Evolutionary conservation across 2,113 vertebrate species (phyloP).

Genomic region (Sialia sialis): DNA sequence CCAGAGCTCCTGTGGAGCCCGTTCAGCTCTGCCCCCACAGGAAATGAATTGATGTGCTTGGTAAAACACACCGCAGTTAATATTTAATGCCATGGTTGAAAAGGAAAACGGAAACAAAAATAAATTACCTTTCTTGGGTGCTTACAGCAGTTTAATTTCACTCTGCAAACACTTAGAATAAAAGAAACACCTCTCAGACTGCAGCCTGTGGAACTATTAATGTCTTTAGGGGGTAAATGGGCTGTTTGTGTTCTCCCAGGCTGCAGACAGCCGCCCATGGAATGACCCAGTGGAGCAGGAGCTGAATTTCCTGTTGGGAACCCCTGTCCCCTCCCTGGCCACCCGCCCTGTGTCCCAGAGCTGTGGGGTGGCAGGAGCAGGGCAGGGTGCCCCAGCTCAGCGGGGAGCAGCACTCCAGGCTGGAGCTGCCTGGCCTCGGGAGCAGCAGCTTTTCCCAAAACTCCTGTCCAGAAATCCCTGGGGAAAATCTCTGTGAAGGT

Average conservation of each 20-base stretch:
- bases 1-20: not conserved
- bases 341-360: not conserved
- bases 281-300: not conserved
- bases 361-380: fast-evolving
- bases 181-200: not conserved
- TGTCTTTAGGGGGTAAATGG: not conserved
- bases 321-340: no score
- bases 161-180: not conserved
- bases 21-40: not conserved
- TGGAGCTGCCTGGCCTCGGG: not conserved
- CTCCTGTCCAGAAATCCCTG: not conserved
- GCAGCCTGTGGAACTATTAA: not conserved
- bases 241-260: not conserved
- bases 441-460: not conserved
- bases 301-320: not conserved
- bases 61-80: not conserved
- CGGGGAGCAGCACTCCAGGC: not conserved
- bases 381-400: not conserved
- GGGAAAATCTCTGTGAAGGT: not conserved
- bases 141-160: not conserved
- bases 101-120: not conserved
- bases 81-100: not conserved
- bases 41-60: not conserved
- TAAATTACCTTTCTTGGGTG: not conserved
- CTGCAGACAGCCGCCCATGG: not conserved